Conservation (phyloP, 2,888 invertebrate species). For the Chrysolina haemoptera region DNA sequence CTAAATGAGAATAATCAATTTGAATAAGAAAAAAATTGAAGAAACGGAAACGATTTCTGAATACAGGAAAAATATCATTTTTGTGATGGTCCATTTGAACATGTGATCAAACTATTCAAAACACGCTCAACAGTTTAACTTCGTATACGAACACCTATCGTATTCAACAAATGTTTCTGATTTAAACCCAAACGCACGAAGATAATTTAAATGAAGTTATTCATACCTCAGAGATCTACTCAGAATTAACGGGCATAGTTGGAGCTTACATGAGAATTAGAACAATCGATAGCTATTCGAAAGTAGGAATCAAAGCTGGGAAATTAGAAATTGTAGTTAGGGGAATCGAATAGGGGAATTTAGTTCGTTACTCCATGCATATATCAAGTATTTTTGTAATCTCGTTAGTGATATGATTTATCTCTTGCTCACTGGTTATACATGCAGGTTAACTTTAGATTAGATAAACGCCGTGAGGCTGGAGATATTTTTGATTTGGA, state of each 20-base stretch:
- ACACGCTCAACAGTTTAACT: not conserved
- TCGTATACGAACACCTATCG: not conserved
- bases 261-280: constrained; percentile 56
- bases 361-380: constrained; percentile 21
- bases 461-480: not conserved
- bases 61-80: too few relatives aligned
- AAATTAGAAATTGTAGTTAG: constrained; percentile 46
- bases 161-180: constrained; percentile 16
- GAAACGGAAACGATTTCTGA: too few relatives aligned
- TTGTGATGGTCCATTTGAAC: not conserved
- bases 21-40: too few relatives aligned
- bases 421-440: not conserved
- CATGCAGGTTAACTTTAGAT: not conserved
- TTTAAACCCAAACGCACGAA: not conserved
- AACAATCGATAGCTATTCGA: constrained; percentile 59
- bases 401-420: constrained; percentile 14
- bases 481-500: too few relatives aligned
- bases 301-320: constrained; percentile 59
- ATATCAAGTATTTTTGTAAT: constrained; percentile 25
- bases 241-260: constrained; percentile 56
- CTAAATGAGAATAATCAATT: too few relatives aligned
- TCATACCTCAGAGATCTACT: constrained; percentile 46
- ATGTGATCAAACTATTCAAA: not conserved
- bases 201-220: constrained; percentile 51
- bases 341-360: constrained; percentile 35